phyloP scores from a whole-genome alignment of 2,797 vertebrate genomes.

The Oreochromis grahami region DNA sequence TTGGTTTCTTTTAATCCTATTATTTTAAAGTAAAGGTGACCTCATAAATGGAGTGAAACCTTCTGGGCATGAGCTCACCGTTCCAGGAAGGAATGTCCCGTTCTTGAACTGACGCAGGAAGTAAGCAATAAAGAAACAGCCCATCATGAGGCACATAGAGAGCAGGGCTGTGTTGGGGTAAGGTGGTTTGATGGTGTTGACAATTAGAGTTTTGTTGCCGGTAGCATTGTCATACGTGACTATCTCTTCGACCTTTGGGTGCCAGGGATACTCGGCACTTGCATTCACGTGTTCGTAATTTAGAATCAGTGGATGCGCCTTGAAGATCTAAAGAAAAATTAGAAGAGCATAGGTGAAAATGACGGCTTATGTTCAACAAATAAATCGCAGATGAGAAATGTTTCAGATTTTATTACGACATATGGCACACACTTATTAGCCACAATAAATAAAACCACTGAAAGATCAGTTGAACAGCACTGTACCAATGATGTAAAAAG shows the following conservation, averaged over 20 bases:
- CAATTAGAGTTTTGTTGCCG: conserved; percentile 54
- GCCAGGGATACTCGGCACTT: conserved; percentile 60
- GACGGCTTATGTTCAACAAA: background rate
- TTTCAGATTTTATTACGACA: background rate
- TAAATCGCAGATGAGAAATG: background rate
- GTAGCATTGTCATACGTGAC: conserved; percentile 59
- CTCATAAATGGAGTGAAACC: background rate
- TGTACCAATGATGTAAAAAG: background rate
- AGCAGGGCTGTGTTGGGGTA: conserved; percentile 82
- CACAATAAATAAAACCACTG: background rate
- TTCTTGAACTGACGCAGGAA: conserved; percentile 89
- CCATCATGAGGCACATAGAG: conserved; percentile 87
- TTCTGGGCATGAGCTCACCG: conserved; percentile 56
- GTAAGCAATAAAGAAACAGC: conserved; percentile 85
- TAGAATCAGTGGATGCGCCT: conserved; percentile 77
- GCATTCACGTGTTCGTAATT: conserved; percentile 38
- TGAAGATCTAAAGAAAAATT: conserved; percentile 79
- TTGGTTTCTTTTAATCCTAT: background rate
- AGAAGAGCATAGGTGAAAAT: background rate
- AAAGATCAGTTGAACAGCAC: background rate
- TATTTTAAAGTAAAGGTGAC: background rate
- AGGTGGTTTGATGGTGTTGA: conserved; percentile 36
- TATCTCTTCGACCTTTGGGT: conserved; percentile 42
- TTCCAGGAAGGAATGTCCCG: conserved; percentile 86
- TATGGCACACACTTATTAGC: background rate